Base-by-base conservation (phyloP, 2,113 vertebrate genomes). In the Odocoileus hemionus region DNA sequence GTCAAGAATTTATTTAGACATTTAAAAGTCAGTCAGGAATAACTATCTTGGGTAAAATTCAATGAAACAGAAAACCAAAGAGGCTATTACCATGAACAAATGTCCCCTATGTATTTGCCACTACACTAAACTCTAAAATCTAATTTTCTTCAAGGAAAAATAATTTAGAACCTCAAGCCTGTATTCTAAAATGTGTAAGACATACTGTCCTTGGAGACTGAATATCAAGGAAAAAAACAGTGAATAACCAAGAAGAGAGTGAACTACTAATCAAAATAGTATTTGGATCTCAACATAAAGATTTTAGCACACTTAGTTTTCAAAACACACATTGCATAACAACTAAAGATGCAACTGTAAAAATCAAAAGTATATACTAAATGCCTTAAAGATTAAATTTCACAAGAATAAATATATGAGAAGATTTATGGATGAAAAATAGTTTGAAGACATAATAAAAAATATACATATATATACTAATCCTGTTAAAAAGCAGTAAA, bases 1-100 rank as follows among this genome's bases (percentile, higher is more conserved):
- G 86, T 87, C 54, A 93, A 96, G 54, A 93, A 94, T 64, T 85
- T 43, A 97, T 88, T 94, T 64, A 94, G 57, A 26, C 15, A 94
- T 90, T 95, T 96, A 91, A 95, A 96, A 90, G 55, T 92, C 88
- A 97, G 70, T 96, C 74, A 94, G 84, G 25, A 94, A 93, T 91
- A 90, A 95, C 90, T 30, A 90, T 84, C 60, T 93, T 82, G 78
- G 23, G 82, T 97, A 47, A 97, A 95, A 92, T 80, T 92, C 91
- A 85, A 91, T 82, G 52, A 78, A 96, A 96, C 57, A 95, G 92
- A 97, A 95, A 95, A 89, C 80, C 45, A 95, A 95, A 97, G 50
- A 16, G 45, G 52, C 64, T 94, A 90, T 87, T 92, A 94, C 70
- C 90, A 90, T 52, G 70, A 98, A 95, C 28, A 90, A 78, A 97